phyloP scores from a whole-genome alignment of 2,888 invertebrate species.

The Scaptomyza cyrtandrae region DNA sequence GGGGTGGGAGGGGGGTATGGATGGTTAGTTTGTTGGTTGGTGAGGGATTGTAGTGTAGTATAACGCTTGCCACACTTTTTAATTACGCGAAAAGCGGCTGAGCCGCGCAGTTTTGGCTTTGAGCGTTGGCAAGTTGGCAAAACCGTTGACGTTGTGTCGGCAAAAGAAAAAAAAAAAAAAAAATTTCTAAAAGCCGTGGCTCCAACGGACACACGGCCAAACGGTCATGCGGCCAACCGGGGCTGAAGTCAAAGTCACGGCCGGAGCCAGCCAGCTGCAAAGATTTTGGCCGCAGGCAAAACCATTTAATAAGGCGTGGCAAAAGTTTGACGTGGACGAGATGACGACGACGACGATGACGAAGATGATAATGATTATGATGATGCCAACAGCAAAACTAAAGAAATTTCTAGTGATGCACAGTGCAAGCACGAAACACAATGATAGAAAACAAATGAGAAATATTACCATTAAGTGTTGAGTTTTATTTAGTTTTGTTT shows the following conservation, averaged over 20 bases:
- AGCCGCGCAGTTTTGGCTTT: conserved; percentile 80
- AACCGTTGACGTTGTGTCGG: conserved; percentile 52
- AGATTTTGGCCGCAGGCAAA: conserved; percentile 69
- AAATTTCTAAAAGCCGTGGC: conserved; percentile 24
- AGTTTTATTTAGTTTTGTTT: background rate
- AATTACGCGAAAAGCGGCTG: conserved; percentile 79
- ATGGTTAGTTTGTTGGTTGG: too few relatives aligned
- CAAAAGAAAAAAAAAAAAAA: conserved; percentile 15
- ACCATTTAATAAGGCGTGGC: conserved; percentile 69
- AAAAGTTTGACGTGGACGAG: conserved; percentile 17
- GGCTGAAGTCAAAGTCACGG: conserved; percentile 55
- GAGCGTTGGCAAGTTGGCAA: conserved; percentile 39
- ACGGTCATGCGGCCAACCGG: conserved; percentile 7
- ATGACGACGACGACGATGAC: background rate
- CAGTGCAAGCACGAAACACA: background rate
- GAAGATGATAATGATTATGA: background rate
- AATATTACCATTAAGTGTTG: background rate
- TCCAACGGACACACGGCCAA: conserved; percentile 23
- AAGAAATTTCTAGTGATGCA: conserved; percentile 6
- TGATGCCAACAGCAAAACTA: conserved; percentile 8
- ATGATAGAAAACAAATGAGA: background rate
- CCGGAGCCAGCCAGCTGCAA: conserved; percentile 50
- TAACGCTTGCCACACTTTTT: conserved; percentile 72
- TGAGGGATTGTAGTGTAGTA: conserved; percentile 16
- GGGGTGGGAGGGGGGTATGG: background rate